Evolutionary conservation across 2,113 vertebrate genomes (phyloP).

Genomic region (Eublepharis macularius): DNA sequence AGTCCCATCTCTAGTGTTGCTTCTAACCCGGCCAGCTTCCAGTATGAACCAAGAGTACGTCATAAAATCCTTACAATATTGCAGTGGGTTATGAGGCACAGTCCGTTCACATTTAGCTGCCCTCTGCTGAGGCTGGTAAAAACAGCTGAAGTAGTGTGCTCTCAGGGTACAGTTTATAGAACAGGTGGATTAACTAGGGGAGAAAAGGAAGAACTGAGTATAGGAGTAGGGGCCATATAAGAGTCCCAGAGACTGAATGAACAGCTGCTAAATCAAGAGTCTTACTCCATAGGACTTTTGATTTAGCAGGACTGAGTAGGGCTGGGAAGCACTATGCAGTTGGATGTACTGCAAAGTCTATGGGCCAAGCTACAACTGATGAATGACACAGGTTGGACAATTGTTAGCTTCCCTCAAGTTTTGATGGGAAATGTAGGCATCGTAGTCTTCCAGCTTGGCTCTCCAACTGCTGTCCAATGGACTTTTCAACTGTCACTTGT

Average conservation of each 20-base stretch:
- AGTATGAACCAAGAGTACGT: background rate
- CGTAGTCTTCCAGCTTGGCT: too few species aligned
- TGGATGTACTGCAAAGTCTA: background rate
- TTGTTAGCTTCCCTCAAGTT: too few species aligned
- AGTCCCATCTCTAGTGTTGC: background rate
- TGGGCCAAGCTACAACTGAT: too few species aligned
- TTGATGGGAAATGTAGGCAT: too few species aligned
- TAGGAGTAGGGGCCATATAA: background rate
- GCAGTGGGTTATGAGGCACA: background rate
- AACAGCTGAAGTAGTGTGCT: background rate
- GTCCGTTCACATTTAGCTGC: background rate
- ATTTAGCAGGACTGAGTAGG: background rate
- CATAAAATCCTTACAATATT: background rate
- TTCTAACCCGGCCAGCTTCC: background rate
- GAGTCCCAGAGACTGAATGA: background rate
- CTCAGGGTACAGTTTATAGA: background rate
- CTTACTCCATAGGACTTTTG: too few species aligned
- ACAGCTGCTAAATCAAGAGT: background rate
- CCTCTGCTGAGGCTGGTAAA: background rate
- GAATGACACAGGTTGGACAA: too few species aligned
- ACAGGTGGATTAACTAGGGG: background rate
- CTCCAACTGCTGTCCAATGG: too few species aligned
- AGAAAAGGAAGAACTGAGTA: background rate
- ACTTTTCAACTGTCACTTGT: too few species aligned
- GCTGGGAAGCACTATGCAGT: background rate